Base-by-base conservation (phyloP, 2,888 invertebrate genomes). In the Euplexia lucipara region DNA sequence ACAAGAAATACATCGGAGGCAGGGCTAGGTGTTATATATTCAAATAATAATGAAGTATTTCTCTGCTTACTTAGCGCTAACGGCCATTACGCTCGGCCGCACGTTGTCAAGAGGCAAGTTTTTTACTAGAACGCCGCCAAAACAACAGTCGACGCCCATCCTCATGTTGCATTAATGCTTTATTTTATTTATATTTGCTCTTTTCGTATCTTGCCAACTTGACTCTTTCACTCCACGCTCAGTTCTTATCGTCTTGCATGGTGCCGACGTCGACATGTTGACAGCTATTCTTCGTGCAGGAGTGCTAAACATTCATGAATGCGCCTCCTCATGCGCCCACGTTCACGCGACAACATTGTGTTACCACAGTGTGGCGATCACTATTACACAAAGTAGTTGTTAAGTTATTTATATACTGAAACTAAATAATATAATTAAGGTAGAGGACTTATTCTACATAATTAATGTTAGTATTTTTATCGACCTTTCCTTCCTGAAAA, bases 401-500 rank as follows among this genome's bases (percentile, higher is more conserved):
- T 88, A 89, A 88, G 87, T 84, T 72, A 80, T 77, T 70, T 70
- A 75, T 77, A 76, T 79, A 76, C 59, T 82, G 84, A 66, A 79
- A 80, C 77, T 77, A 71, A 83, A 79, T 83, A 84, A 85, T 86
- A 84, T 74, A 75, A 79, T 87, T 90, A 90, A 90, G 88, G 77
- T 86, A 87, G 79, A 85, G 90, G 89, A 91, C 91, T 88, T 91
- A 87, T 92, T 93, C 92, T 94, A 92, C 91, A 94, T 90, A 71
- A 95, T 94, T 95, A 95, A 96, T 96, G 95, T 91, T 96, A 97
- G 97, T 96, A 97, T 97, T 96, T 97, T 97, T 96, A 97, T 97
- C 96, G 97, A 97, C 96, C 96, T 97, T 91, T 97, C 97, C 96
- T 97, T 97, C 96, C 96, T 97, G 95, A 96, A 97, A 97, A 96